These are phyloP conservation scores for Labeo rohita DNA, from an alignment of 2,113 vertebrate species.

Conservation along the genomic window DNA sequence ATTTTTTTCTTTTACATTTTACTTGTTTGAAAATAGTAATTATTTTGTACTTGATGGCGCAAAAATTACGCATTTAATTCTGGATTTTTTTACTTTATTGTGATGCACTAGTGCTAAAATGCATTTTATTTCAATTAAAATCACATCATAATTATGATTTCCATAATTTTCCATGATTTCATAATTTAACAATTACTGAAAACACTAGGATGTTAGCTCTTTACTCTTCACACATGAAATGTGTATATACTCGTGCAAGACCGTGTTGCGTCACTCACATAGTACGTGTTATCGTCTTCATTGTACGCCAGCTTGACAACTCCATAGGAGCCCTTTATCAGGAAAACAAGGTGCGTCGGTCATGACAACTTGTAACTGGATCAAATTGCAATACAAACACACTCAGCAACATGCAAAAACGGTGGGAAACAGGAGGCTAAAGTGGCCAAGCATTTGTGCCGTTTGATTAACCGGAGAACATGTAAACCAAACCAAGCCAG, in stretches of 20 bases:
- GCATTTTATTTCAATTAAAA: background rate
- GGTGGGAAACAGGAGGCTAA: background rate
- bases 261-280: slow-evolving; percentile 81
- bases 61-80: too few species aligned
- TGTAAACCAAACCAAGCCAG: slow-evolving; percentile 25
- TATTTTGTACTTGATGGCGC: too few species aligned
- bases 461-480: slow-evolving; percentile 33
- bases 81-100: background rate
- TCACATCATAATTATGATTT: background rate
- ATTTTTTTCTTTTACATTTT: too few species aligned
- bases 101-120: background rate
- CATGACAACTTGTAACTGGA: slow-evolving; percentile 19
- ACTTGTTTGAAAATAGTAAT: too few species aligned
- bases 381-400: background rate
- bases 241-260: background rate
- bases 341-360: slow-evolving; percentile 44
- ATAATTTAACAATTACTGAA: background rate
- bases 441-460: background rate
- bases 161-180: too few species aligned
- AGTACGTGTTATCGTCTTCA: slow-evolving; percentile 96
- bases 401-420: background rate
- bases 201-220: slow-evolving; percentile 12
- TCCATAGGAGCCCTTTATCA: slow-evolving; percentile 91
- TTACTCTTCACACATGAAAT: background rate
- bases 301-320: slow-evolving; percentile 99